Conservation (phyloP, 2,888 invertebrate genomes). For the Amphiduros pacificus region DNA sequence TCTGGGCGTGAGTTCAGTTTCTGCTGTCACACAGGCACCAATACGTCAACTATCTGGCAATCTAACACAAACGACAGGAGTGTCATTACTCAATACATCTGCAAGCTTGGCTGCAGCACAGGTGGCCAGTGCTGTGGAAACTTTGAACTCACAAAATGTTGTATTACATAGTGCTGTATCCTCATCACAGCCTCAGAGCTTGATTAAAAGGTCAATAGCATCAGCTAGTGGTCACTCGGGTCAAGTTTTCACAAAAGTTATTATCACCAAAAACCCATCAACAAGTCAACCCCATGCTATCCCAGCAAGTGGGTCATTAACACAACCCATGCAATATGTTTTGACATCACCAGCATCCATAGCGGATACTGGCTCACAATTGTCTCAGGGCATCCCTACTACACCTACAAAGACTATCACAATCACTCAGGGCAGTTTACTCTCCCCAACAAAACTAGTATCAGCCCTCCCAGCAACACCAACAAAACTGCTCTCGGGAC, state of each 20-base stretch:
- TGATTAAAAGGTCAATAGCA: too few relatives aligned
- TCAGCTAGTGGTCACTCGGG: too few relatives aligned
- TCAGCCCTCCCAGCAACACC: constrained; percentile 9
- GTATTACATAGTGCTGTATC: too few relatives aligned
- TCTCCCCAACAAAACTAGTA: constrained; percentile 42
- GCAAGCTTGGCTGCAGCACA: too few relatives aligned
- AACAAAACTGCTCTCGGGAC: constrained; percentile 12
- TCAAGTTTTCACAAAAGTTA: constrained; percentile 55
- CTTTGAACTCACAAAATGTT: too few relatives aligned
- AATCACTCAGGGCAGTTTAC: constrained; percentile 65
- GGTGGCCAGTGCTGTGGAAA: too few relatives aligned
- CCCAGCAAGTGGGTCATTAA: constrained; percentile 1
- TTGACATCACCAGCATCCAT: constrained; percentile 4
- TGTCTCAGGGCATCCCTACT: constrained; percentile 37
- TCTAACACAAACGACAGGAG: too few relatives aligned
- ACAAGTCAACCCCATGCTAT: constrained; percentile 50
- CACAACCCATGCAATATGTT: background rate
- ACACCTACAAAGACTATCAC: constrained; percentile 68
- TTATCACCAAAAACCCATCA: constrained; percentile 53
- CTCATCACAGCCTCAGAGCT: too few relatives aligned
- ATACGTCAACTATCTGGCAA: too few relatives aligned
- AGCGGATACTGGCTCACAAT: background rate
- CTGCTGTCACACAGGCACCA: too few relatives aligned
- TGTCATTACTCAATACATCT: too few relatives aligned
- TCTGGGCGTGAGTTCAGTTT: background rate